A percentile compares a stretch with the other conserved stretches of the same genome.
Conservation (phyloP, 2,113 vertebrate genomes). For the Silurus glanis region DNA sequence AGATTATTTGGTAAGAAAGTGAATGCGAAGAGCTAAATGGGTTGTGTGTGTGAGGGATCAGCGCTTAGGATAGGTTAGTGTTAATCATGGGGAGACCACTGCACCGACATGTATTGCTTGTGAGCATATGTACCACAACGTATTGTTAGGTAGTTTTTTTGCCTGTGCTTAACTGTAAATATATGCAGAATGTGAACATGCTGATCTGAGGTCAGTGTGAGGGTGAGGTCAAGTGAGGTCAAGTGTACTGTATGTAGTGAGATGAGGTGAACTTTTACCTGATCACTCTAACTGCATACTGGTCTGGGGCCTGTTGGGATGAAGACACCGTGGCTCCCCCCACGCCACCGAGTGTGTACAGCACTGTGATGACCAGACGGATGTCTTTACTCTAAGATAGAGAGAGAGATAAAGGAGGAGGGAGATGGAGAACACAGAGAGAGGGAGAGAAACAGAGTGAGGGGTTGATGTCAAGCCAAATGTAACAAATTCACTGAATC, state of each 20-base stretch:
- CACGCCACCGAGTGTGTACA: conserved; percentile 58
- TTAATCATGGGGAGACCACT: conserved; percentile 33
- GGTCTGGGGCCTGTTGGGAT: conserved; percentile 86
- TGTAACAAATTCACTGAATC: conserved; percentile 89
- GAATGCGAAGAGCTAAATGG: conserved; percentile 72
- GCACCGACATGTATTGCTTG: conserved; percentile 21
- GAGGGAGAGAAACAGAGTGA: conserved; percentile 29
- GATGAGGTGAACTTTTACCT: conserved; percentile 78
- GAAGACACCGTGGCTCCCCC: conserved; percentile 75
- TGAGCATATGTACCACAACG: not conserved
- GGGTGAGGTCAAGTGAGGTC: not conserved
- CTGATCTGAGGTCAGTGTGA: not conserved
- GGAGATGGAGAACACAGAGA: conserved; percentile 52
- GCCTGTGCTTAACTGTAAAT: not conserved
- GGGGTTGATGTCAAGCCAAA: conserved; percentile 76
- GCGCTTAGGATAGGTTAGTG: conserved; percentile 34
- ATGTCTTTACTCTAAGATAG: conserved; percentile 60
- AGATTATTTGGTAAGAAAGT: conserved; percentile 71
- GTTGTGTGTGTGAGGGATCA: conserved; percentile 43
- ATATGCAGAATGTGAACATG: not conserved
- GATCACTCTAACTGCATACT: conserved; percentile 96
- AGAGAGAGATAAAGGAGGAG: conserved; percentile 1
- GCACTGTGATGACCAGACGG: conserved; percentile 61
- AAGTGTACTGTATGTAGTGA: not conserved
- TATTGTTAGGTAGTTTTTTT: not conserved